Percentiles rank a stretch among this genome's conserved stretches.
These are phyloP conservation scores for Peromyscus maniculatus DNA, from an alignment of 2,113 vertebrate genomes.

Conservation along the genomic window DNA sequence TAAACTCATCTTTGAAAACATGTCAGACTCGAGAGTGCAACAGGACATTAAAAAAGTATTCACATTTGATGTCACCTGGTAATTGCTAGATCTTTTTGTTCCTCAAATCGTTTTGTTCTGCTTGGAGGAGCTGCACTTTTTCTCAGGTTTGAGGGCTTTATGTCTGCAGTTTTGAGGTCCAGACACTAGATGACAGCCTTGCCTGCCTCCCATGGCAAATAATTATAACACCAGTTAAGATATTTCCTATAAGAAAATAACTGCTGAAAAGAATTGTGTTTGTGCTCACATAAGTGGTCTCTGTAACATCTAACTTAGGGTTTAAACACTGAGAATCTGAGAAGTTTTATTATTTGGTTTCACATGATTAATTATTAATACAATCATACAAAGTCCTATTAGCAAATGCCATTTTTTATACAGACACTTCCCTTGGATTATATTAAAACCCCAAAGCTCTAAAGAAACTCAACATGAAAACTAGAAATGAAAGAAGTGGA, in stretches of 20 bases:
- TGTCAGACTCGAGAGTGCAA: neutral
- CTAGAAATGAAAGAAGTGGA: neutral
- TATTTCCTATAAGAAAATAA: neutral
- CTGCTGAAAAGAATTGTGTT: neutral
- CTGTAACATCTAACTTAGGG: neutral
- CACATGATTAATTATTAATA: neutral
- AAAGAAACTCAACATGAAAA: neutral
- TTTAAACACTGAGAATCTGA: neutral
- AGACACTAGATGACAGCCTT: constrained; percentile 47
- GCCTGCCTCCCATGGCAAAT: neutral
- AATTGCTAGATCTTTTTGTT: neutral
- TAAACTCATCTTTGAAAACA: neutral
- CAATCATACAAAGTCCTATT: neutral
- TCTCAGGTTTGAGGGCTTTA: neutral
- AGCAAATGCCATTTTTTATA: neutral
- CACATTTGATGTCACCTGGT: neutral
- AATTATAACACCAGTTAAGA: neutral
- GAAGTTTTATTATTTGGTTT: neutral
- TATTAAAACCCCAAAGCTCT: neutral
- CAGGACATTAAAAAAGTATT: neutral
- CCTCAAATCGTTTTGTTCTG: neutral
- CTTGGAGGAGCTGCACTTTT: neutral
- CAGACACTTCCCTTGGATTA: neutral
- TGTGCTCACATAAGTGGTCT: neutral
- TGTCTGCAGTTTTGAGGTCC: neutral